Percentiles rank a stretch among this genome's conserved stretches.
phyloP scores from a whole-genome alignment of 2,797 vertebrate species.

The Sebastolobus alascanus region DNA sequence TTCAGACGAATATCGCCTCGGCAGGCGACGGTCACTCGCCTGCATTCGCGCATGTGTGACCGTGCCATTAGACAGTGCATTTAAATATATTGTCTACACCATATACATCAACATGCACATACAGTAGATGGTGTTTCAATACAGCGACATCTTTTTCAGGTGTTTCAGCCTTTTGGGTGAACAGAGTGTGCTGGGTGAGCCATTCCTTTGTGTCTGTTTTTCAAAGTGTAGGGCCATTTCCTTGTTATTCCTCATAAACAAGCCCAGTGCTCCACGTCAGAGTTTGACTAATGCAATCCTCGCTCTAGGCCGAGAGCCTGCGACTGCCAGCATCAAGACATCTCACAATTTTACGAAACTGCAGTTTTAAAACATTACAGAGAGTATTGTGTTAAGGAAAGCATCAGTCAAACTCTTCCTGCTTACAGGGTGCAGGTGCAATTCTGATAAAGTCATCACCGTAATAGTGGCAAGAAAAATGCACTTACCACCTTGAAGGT shows the following conservation, averaged over 20 bases:
- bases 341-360: slow-evolving; percentile 6
- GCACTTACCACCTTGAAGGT: slow-evolving; percentile 82
- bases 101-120: slow-evolving; percentile 66
- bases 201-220: slow-evolving; percentile 61
- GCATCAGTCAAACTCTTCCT: slow-evolving; percentile 72
- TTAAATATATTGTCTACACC: slow-evolving; percentile 34
- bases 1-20: not conserved
- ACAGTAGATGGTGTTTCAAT: slow-evolving; percentile 21
- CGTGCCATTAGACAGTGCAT: slow-evolving; percentile 37
- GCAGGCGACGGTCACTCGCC: not conserved
- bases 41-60: not conserved
- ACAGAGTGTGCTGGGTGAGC: slow-evolving; percentile 51
- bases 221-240: slow-evolving; percentile 22
- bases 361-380: slow-evolving; percentile 19
- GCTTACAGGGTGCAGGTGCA: slow-evolving; percentile 67
- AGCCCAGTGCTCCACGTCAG: slow-evolving; percentile 48
- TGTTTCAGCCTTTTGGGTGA: slow-evolving; percentile 25
- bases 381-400: slow-evolving; percentile 19
- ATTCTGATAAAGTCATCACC: slow-evolving; percentile 16
- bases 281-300: slow-evolving; percentile 76
- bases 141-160: slow-evolving; percentile 9
- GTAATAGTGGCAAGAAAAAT: slow-evolving; percentile 44
- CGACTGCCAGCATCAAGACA: slow-evolving; percentile 14
- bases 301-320: slow-evolving; percentile 4
- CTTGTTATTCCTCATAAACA: slow-evolving; percentile 45